Evolutionary conservation across 2,797 vertebrate genomes (phyloP), one percentile per base, ranked within the genome.

Genomic region (Pseudomugil gertrudae): DNA sequence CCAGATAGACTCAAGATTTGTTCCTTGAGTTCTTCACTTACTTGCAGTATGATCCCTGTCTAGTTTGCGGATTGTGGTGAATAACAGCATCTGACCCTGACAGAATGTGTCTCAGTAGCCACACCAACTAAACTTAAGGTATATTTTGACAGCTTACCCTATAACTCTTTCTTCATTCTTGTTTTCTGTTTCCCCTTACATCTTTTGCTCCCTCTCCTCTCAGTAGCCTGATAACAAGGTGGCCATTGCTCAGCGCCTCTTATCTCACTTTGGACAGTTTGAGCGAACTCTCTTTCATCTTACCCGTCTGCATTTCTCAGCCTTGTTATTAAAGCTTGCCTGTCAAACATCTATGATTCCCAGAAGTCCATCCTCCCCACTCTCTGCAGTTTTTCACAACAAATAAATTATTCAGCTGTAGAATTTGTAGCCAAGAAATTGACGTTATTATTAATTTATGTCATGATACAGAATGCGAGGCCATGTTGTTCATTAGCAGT

Each of bases 381-480:
- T 80, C 78, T 51, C 13, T 72, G 59, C 79, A 57, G 59, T 69
- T 76, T 80, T 43, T 71, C 80, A 69, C 77, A 87, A 78, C 82
- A 76, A 56, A 83, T 92, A 48, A 88, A 92, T 90, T 68, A 92
- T 91, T 90, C 30, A 92, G 52, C 30, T 52, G 48, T 57, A 26
- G 76, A 86, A 75, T 89, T 89, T 87, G 76, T 76, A 80, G 80
- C 78, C 60, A 72, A 78, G 66, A 86, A 77, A 85, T 63, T 70
- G 77, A 82, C 63, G 63, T 50, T 58, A 89, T 90, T 45, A 87
- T 85, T 89, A 81, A 89, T 90, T 85, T 47, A 90, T 89, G 80
- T 40, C 52, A 69, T 69, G 68, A 45, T 62, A 69, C 53, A 74
- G 58, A 72, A 65, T 69, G 24, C 27, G n/a, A 47, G 36, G 38